Base-by-base conservation (phyloP, 2,797 vertebrate genomes). In the Phrynocephalus vlangalii region DNA sequence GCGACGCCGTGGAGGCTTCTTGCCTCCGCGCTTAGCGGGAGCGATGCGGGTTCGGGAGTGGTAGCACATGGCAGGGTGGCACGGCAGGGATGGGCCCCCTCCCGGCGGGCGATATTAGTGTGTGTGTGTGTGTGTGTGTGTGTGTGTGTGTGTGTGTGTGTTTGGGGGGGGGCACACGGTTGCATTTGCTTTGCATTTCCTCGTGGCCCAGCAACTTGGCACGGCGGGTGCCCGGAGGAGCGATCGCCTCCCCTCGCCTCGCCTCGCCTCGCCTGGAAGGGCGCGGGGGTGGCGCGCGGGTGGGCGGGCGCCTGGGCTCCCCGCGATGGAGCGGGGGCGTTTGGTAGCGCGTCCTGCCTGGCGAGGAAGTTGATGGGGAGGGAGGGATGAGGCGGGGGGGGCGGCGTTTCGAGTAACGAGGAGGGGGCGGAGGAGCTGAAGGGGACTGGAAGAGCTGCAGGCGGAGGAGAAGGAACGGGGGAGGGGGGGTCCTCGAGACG, bases 11-110 rank as follows among this genome's bases (percentile, higher is more conserved):
- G 9, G 52, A 9, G 9, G 52, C 52, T 56, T 56, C 52, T 56
- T 56, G 0, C 9, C 9, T 56, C 52, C 38, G 38, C 38, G 38
- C 3, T 44, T 56, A 15, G 52, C 52, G 52, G 52, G 52, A 67
- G 33, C 26, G 79, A 3, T 13, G 15, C 20, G 15, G 16, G 70
- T 18, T 28, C 15, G 16, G 18, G 67, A 24, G 82, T 63, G 80
- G 72, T 22, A 81, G 85, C 85, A 81, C 85, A n/a, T 75, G 87
- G 83, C 48, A 1, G 18, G 78, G 48, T 33, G 6, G 67, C 6
- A 2, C 84, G 70, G 78, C 11, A 71, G 48, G 16, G 24, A 3
- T 2, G 68, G 44, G 82, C 89, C 60, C 16, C 38, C 38, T 44
- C 4, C 38, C 38, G 38, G 38, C 38, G 38, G 38, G 38, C 38